Conservation (phyloP, 2,797 vertebrate genomes). For the Microctenopoma lineatum region DNA sequence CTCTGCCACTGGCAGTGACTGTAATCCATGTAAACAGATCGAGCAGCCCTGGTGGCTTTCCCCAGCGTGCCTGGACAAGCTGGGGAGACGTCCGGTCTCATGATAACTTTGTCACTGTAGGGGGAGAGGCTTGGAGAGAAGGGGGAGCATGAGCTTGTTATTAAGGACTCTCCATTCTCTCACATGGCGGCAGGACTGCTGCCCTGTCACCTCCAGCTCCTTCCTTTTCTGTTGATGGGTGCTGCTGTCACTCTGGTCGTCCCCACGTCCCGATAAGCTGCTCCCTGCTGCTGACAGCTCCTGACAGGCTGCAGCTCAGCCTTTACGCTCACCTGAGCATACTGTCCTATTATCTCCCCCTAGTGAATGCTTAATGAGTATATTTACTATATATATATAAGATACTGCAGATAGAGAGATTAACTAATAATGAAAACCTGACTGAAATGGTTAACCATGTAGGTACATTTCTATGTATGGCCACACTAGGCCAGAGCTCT, state of each 20-base stretch:
- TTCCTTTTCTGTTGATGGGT: constrained; percentile 40
- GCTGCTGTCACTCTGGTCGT: constrained; percentile 61
- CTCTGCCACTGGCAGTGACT: constrained; percentile 36
- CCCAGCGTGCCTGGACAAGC: constrained; percentile 27
- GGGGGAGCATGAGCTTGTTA: constrained; percentile 46
- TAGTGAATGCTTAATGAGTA: constrained; percentile 11
- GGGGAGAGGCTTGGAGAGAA: background rate
- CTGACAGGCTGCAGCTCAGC: constrained; percentile 49
- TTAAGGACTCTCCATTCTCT: constrained; percentile 39
- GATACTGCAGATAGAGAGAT: background rate
- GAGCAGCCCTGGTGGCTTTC: constrained; percentile 21
- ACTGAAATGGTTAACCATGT: background rate
- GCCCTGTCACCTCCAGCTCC: constrained; percentile 63
- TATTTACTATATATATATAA: background rate
- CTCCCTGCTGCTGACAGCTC: constrained; percentile 54
- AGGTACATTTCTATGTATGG: background rate
- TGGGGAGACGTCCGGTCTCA: constrained; percentile 44
- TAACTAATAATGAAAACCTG: background rate
- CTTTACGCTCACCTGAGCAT: constrained; percentile 56
- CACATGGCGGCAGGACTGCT: constrained; percentile 29
- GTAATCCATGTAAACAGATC: constrained; percentile 46
- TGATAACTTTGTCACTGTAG: constrained; percentile 57
- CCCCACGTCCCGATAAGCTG: constrained; percentile 32
- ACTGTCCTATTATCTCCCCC: constrained; percentile 22
- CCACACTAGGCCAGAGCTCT: too few relatives aligned